phyloP scores from a whole-genome alignment of 2,797 vertebrate genomes.

The Menidia menidia region DNA sequence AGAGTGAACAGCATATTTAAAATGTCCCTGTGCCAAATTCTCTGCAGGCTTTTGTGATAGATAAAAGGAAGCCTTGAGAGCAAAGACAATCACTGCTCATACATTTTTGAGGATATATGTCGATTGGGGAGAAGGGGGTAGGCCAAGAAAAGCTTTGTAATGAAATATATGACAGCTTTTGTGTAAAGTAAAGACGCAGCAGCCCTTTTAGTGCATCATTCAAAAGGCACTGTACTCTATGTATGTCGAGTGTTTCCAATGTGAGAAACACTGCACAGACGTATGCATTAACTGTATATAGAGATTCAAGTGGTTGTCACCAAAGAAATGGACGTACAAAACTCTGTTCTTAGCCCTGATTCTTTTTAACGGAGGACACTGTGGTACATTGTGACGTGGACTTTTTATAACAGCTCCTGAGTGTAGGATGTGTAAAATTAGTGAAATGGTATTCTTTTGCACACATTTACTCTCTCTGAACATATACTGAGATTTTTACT shows the following conservation, averaged over 20 bases:
- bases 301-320: not conserved
- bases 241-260: not conserved
- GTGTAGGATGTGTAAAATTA: no score
- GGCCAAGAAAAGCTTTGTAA: not conserved
- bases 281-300: not conserved
- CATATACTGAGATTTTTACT: no score
- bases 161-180: conserved; percentile 1
- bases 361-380: not conserved
- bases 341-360: not conserved
- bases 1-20: not conserved
- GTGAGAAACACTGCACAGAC: not conserved
- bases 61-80: not conserved
- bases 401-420: not conserved
- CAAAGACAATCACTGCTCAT: conserved; percentile 4
- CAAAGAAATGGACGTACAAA: not conserved
- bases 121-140: not conserved
- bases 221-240: not conserved
- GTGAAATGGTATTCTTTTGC: no score
- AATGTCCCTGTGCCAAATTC: not conserved
- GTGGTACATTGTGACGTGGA: no score
- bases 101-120: conserved; percentile 3
- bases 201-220: not conserved
- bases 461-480: no score
- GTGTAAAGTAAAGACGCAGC: conserved; percentile 1
- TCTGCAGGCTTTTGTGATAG: conserved; percentile 1